A percentile compares a stretch with the other conserved stretches of the same genome.
Evolutionary conservation across 2,797 vertebrate genomes (phyloP).

Genomic region (Carapus acus): DNA sequence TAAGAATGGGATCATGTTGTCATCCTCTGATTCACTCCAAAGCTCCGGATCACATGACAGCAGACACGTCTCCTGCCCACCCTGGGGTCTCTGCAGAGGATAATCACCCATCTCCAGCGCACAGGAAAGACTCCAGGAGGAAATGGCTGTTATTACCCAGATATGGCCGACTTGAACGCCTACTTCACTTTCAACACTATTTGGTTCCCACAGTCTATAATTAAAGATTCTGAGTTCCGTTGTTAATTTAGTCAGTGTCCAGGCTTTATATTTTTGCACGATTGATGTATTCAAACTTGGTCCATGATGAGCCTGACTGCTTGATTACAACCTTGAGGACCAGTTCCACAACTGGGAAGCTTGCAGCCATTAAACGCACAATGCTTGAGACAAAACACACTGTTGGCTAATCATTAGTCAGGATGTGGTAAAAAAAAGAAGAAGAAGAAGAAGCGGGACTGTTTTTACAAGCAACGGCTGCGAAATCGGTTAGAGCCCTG

Average conservation of each 20-base stretch:
- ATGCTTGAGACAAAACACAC: conserved; percentile 31
- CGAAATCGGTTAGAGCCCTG: conserved; percentile 45
- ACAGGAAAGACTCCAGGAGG: conserved; percentile 41
- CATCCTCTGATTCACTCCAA: conserved; percentile 31
- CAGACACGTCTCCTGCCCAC: background rate
- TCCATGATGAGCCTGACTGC: background rate
- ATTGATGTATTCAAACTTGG: conserved; percentile 37
- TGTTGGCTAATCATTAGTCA: conserved; percentile 30
- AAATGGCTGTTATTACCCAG: conserved; percentile 45
- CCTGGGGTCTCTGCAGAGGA: conserved; percentile 6
- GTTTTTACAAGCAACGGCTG: conserved; percentile 20
- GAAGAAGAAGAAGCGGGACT: conserved; percentile 9
- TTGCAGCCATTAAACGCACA: conserved; percentile 33
- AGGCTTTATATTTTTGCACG: conserved; percentile 20
- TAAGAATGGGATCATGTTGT: conserved; percentile 15
- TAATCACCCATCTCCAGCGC: conserved; percentile 36
- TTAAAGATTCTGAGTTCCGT: conserved; percentile 26
- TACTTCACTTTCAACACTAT: no score
- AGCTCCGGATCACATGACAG: conserved; percentile 22
- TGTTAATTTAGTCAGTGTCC: conserved; percentile 8
- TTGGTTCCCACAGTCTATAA: conserved; percentile 20
- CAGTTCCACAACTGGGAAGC: conserved; percentile 22
- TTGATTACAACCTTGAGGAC: conserved; percentile 10
- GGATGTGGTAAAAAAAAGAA: conserved; percentile 37
- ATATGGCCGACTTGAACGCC: conserved; percentile 23